Evolutionary conservation across 2,888 invertebrate species (phyloP).

Genomic region (Xylota segnis): DNA sequence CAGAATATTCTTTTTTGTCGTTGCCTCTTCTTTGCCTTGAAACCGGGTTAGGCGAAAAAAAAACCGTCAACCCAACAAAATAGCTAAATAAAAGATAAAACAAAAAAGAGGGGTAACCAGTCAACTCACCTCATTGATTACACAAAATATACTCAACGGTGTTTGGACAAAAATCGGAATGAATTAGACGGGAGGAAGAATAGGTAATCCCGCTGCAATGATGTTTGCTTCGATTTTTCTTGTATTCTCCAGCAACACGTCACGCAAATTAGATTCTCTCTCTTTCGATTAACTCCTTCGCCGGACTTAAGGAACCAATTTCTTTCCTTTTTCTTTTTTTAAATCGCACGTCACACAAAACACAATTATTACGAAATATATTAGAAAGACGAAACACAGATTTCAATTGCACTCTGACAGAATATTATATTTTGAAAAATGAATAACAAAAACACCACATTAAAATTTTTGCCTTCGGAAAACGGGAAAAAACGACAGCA

Average conservation of each 20-base stretch:
- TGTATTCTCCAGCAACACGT: constrained; percentile 24
- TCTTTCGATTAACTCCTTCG: constrained; percentile 15
- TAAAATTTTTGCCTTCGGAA: constrained; percentile 19
- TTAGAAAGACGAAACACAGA: constrained; percentile 10
- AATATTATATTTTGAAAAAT: constrained; percentile 30
- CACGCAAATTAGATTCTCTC: constrained; percentile 41
- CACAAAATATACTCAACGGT: constrained; percentile 38
- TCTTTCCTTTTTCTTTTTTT: constrained; percentile 7
- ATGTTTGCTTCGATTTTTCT: constrained; percentile 17
- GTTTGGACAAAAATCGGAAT: constrained; percentile 13
- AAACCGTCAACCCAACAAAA: background rate
- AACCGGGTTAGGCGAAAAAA: constrained; percentile 14
- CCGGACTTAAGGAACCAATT: constrained; percentile 12
- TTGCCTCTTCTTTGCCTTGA: constrained; percentile 19
- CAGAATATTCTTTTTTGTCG: background rate
- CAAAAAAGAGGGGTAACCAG: background rate
- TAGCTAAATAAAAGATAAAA: constrained; percentile 8
- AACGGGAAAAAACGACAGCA: constrained; percentile 15
- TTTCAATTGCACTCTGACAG: constrained; percentile 19
- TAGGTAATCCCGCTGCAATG: constrained; percentile 9
- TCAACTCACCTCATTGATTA: constrained; percentile 64
- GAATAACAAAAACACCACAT: constrained; percentile 26
- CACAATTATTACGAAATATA: constrained; percentile 26
- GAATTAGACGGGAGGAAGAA: background rate
- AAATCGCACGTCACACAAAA: constrained; percentile 25